Percentiles rank a stretch among this genome's conserved stretches.
Conservation (phyloP, 2,797 vertebrate genomes). For the Schizothorax lantsangensis region DNA sequence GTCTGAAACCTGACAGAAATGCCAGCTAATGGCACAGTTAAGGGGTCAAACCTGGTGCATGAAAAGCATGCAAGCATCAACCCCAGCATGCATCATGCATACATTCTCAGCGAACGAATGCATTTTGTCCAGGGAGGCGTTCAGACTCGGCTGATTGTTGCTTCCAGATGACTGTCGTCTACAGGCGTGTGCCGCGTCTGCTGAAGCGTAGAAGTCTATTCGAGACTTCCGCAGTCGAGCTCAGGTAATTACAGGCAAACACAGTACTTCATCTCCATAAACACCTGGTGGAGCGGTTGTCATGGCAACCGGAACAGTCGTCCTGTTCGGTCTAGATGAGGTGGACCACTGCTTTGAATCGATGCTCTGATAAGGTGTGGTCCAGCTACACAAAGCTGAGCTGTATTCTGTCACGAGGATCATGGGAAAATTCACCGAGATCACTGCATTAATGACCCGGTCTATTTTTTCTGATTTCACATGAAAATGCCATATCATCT, state of each 20-base stretch:
- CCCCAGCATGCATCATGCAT: background rate
- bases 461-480: background rate
- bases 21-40: background rate
- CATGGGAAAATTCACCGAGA: background rate
- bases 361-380: background rate
- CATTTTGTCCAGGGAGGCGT: background rate
- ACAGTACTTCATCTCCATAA: constrained; percentile 45
- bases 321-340: constrained; percentile 63
- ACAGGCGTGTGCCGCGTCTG: background rate
- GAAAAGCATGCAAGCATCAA: background rate
- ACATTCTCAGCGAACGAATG: background rate
- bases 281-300: constrained; percentile 67
- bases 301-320: constrained; percentile 66
- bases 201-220: background rate
- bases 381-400: background rate
- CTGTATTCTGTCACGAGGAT: background rate
- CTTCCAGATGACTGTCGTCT: background rate
- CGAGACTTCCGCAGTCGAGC: background rate
- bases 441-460: background rate
- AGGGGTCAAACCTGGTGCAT: background rate
- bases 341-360: background rate
- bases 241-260: constrained; percentile 40
- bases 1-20: background rate
- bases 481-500: background rate
- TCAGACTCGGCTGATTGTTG: background rate